Evolutionary conservation across 2,113 vertebrate genomes (phyloP), one percentile per base, ranked within the genome.

Genomic region (Cairina moschata): DNA sequence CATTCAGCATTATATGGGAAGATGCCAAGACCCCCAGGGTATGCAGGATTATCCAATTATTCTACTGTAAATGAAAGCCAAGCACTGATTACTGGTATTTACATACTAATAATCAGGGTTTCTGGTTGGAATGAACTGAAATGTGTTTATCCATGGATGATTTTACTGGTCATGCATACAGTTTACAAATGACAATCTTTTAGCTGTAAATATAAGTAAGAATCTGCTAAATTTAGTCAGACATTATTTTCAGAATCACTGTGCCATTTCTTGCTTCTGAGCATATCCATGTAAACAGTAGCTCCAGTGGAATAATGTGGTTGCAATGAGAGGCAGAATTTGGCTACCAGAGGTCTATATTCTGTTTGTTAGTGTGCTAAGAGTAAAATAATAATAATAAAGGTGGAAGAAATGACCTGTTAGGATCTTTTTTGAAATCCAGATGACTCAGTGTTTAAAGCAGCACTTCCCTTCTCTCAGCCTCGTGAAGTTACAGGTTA

Each of bases 51-150:
- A 68, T 83, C 67, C 86, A 72, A 84, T 85, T 95, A 65, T 67
- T 56, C 54, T 72, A 21, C 46, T 73, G 73, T 82, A 90, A 95
- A 93, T 93, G 86, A 96, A 92, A 73, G 69, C 73, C 60, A 78
- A 88, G 72, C 59, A n/a, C 55, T 91, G 74, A 63, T 96, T 81
- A 66, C 62, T 86, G 77, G 72, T 82, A 56, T 89, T 93, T 83
- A 40, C 66, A 83, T 62, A 58, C 25, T 91, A 84, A 92, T 59
- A 87, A 90, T 85, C 56, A 50, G 65, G 3, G 31, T 66, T 68
- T 91, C 68, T 93, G 59, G 7, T n/a, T 83, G 63, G 62, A 77
- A 76, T 42, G 32, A 73, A 54, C 48, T 91, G 74, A 69, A 93
- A 13, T 48, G 23, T 81, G 31, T 81, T 80, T 83, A 68, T 88